Percentiles rank a stretch among this genome's conserved stretches.
phyloP scores from a whole-genome alignment of 2,113 vertebrate species.

The Puntigrus tetrazona region DNA sequence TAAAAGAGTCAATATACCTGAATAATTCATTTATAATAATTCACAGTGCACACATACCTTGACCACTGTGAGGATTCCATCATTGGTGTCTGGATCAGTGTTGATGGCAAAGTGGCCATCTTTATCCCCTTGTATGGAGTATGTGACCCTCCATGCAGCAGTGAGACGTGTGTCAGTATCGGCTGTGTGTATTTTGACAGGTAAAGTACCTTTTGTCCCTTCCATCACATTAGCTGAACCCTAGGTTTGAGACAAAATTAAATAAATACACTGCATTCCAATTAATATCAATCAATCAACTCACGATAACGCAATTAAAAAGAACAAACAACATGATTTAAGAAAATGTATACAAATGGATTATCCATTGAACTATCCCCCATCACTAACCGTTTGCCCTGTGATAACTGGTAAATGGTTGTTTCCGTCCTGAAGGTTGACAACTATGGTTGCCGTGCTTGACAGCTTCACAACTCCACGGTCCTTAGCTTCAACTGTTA shows the following conservation, averaged over 20 bases:
- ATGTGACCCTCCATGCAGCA: slow-evolving; percentile 76
- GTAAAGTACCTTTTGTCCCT: slow-evolving; percentile 51
- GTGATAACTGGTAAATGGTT: slow-evolving; percentile 74
- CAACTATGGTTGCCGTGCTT: slow-evolving; percentile 64
- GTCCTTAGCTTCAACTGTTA: slow-evolving; percentile 72
- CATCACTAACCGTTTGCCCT: slow-evolving; percentile 47
- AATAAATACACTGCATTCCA: too few relatives aligned
- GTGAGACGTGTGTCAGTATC: slow-evolving; percentile 73
- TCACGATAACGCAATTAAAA: too few relatives aligned
- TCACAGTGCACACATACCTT: slow-evolving; percentile 71
- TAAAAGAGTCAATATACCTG: neutral
- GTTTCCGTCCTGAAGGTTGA: slow-evolving; percentile 74
- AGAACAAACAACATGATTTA: too few relatives aligned
- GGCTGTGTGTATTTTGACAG: slow-evolving; percentile 65
- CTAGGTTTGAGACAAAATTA: too few relatives aligned
- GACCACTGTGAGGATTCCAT: slow-evolving; percentile 77
- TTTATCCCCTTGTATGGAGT: slow-evolving; percentile 74
- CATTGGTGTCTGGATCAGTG: slow-evolving; percentile 79
- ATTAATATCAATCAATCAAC: too few relatives aligned
- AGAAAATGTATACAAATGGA: too few relatives aligned
- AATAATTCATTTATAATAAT: neutral
- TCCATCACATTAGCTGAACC: slow-evolving; percentile 13
- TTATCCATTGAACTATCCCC: too few relatives aligned
- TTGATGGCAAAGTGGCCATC: slow-evolving; percentile 68
- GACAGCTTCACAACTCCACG: slow-evolving; percentile 64